Conservation (phyloP, 1,140 invertebrate genomes). For the Drosophila jambulina region DNA sequence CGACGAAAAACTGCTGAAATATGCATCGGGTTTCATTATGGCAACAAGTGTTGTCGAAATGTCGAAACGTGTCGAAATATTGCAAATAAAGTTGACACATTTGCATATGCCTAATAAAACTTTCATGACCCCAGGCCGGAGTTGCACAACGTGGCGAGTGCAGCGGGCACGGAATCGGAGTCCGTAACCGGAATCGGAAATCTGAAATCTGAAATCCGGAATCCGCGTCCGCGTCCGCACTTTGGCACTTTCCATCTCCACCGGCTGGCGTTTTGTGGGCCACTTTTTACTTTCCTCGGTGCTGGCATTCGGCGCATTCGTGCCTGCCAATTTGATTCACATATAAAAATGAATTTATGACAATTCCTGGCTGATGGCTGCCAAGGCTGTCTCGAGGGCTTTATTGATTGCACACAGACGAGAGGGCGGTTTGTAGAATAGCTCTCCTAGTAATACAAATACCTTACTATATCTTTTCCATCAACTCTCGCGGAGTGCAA, state of each 20-base stretch:
- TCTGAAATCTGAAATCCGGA: not conserved
- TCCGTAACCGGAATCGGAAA: conserved; percentile 10
- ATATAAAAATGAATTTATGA: conserved; percentile 81
- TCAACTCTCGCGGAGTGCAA: conserved; percentile 5
- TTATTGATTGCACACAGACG: conserved; percentile 43
- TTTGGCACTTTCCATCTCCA: conserved; percentile 61
- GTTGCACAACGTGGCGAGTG: conserved; percentile 37
- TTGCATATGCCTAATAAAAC: conserved; percentile 84
- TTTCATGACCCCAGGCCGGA: conserved; percentile 49
- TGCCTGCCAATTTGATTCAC: conserved; percentile 75
- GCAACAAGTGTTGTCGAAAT: conserved; percentile 77
- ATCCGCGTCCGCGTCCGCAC: conserved; percentile 21
- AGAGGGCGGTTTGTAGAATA: conserved; percentile 15
- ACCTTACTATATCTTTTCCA: not conserved
- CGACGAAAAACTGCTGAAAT: conserved; percentile 45
- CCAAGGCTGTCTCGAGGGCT: conserved; percentile 51
- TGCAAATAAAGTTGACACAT: conserved; percentile 83
- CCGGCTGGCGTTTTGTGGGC: conserved; percentile 28
- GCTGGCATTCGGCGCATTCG: conserved; percentile 29
- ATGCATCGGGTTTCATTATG: conserved; percentile 69
- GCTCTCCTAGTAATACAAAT: not conserved
- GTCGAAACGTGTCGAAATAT: conserved; percentile 69
- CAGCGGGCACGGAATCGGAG: conserved; percentile 29
- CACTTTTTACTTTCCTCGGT: conserved; percentile 42
- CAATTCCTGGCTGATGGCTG: conserved; percentile 80